These are phyloP conservation scores for Helleia helle DNA, from an alignment of 2,888 invertebrate genomes.

Conservation along the genomic window DNA sequence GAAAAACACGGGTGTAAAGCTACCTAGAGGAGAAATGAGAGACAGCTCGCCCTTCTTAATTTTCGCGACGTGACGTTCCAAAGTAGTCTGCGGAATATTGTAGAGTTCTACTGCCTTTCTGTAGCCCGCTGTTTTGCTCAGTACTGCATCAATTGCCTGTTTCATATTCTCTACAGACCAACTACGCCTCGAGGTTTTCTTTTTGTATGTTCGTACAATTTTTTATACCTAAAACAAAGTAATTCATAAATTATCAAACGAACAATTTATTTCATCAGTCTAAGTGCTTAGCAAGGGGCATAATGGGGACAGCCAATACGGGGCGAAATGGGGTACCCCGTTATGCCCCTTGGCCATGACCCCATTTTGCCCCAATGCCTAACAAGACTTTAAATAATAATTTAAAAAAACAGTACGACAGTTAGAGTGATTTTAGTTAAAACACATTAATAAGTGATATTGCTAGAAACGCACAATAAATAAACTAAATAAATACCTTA, in stretches of 20 bases:
- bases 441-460: not conserved
- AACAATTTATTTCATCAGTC: not conserved
- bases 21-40: constrained; percentile 13
- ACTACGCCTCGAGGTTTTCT: constrained; percentile 11
- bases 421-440: not conserved
- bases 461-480: not conserved
- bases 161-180: constrained; percentile 17
- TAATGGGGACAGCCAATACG: not conserved
- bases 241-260: constrained; percentile 9
- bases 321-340: constrained; percentile 12
- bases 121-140: constrained; percentile 14
- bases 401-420: not conserved
- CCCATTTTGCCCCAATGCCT: constrained; percentile 14
- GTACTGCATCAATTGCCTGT: constrained; percentile 15
- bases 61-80: constrained; percentile 13
- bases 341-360: constrained; percentile 15
- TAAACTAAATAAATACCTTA: not conserved
- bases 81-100: constrained; percentile 23
- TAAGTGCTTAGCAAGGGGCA: not conserved
- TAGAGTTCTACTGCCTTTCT: constrained; percentile 15
- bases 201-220: constrained; percentile 1
- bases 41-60: constrained; percentile 16
- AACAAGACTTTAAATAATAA: constrained; percentile 12
- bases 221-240: constrained; percentile 16
- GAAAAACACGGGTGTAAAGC: constrained; percentile 15